Percentiles rank a stretch among this genome's conserved stretches.
Evolutionary conservation across 2,113 vertebrate genomes (phyloP).

Genomic region (Petrocephalus zakoni): DNA sequence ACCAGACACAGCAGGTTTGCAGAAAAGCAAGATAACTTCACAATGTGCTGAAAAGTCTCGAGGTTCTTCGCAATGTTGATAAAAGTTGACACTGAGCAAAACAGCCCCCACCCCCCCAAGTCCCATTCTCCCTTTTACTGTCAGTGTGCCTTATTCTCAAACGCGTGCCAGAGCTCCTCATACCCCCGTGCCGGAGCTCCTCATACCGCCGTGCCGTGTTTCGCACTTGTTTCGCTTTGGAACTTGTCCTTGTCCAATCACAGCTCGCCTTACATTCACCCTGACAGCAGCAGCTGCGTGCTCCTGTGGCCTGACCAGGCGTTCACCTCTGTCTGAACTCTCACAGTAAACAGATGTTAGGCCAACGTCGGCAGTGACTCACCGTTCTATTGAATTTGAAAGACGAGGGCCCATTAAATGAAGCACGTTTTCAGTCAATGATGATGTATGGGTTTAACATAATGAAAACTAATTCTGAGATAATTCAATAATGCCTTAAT

Average conservation of each 20-base stretch:
- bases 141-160: background rate
- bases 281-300: background rate
- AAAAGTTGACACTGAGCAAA: background rate
- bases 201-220: background rate
- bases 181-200: too few relatives aligned
- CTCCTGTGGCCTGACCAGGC: background rate
- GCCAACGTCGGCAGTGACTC: background rate
- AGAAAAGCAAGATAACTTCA: background rate
- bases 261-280: background rate
- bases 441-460: background rate
- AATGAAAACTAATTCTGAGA: background rate
- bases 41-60: background rate
- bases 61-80: background rate
- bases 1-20: background rate
- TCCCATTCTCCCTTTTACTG: background rate
- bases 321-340: background rate
- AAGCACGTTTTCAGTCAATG: constrained; percentile 4
- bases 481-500: background rate
- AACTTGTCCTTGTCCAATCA: background rate
- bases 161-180: background rate
- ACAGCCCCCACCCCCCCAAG: background rate
- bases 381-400: background rate
- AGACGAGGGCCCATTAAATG: constrained; percentile 3
- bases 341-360: background rate
- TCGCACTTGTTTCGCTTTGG: background rate